Conservation (phyloP, 2,113 vertebrate genomes). For the Beaufortia kweichowensis region DNA sequence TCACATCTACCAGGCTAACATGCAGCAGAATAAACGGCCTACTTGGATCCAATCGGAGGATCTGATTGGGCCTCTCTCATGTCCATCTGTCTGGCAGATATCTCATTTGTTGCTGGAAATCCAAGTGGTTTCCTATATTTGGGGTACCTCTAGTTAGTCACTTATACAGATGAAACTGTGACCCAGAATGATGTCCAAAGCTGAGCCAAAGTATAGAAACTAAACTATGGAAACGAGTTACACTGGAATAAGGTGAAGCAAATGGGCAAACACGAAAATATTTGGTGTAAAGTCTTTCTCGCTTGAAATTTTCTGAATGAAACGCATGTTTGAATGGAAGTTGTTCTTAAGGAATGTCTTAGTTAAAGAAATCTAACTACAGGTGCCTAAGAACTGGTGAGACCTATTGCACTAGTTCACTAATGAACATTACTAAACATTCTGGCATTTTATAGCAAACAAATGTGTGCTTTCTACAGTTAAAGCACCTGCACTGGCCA, state of each 20-base stretch:
- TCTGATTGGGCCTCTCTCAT: conserved; percentile 60
- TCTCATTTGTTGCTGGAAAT: conserved; percentile 60
- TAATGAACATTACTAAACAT: conserved; percentile 5
- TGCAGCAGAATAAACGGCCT: conserved; percentile 56
- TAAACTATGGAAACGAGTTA: no score
- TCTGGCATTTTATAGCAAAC: background rate
- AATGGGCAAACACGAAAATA: background rate
- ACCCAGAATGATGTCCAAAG: background rate
- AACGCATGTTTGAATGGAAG: background rate
- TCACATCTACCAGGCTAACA: conserved; percentile 51
- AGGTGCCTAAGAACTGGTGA: background rate
- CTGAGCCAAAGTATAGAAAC: no score
- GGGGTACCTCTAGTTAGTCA: conserved; percentile 46
- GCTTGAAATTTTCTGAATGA: background rate
- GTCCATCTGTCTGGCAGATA: conserved; percentile 56
- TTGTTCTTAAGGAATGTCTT: background rate
- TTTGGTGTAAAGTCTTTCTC: background rate
- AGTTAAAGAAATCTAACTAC: no score
- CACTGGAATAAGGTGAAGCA: background rate
- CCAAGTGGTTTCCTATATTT: conserved; percentile 60
- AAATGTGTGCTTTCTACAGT: background rate
- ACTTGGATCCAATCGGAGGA: conserved; percentile 54
- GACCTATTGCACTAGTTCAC: no score
- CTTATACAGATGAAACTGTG: background rate
- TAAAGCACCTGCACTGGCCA: background rate